These are phyloP conservation scores for Australoheros scitulus DNA, from an alignment of 2,113 vertebrate species.

Conservation along the genomic window DNA sequence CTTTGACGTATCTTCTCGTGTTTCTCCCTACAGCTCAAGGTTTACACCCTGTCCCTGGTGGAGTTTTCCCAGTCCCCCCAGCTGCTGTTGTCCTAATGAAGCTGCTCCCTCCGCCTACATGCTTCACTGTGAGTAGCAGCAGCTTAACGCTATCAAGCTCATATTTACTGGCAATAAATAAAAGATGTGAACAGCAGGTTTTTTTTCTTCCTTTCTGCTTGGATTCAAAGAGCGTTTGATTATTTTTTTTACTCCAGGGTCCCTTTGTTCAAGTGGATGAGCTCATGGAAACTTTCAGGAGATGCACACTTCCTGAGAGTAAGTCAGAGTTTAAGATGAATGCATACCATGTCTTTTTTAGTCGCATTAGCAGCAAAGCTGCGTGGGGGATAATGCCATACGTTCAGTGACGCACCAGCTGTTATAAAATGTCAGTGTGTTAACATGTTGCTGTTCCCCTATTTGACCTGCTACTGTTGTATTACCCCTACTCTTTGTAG, in stretches of 20 bases:
- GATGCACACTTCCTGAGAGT: conserved; percentile 97
- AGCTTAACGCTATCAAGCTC: conserved; percentile 6
- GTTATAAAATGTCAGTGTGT: not conserved
- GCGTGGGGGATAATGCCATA: not conserved
- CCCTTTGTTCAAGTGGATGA: conserved; percentile 99
- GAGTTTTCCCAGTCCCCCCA: conserved; percentile 96
- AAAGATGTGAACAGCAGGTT: not conserved
- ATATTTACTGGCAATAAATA: not conserved
- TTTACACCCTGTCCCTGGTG: conserved; percentile 95
- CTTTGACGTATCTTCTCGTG: conserved; percentile 7
- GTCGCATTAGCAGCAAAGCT: not conserved
- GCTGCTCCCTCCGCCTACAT: conserved; percentile 93
- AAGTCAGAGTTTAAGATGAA: conserved; percentile 66
- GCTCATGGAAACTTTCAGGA: conserved; percentile 94
- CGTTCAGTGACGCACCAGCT: not conserved
- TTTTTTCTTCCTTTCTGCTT: not conserved
- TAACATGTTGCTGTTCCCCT: not conserved
- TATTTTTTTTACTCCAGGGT: conserved; percentile 80
- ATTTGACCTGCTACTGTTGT: not conserved
- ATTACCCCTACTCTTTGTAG: conserved; percentile 67
- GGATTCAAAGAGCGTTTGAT: conserved; percentile 12
- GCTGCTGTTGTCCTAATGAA: conserved; percentile 97
- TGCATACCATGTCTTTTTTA: not conserved
- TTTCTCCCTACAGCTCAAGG: conserved; percentile 86
- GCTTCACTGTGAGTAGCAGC: conserved; percentile 88